phyloP scores from a whole-genome alignment of 2,888 invertebrate species.

The Hypomecis punctinalis region DNA sequence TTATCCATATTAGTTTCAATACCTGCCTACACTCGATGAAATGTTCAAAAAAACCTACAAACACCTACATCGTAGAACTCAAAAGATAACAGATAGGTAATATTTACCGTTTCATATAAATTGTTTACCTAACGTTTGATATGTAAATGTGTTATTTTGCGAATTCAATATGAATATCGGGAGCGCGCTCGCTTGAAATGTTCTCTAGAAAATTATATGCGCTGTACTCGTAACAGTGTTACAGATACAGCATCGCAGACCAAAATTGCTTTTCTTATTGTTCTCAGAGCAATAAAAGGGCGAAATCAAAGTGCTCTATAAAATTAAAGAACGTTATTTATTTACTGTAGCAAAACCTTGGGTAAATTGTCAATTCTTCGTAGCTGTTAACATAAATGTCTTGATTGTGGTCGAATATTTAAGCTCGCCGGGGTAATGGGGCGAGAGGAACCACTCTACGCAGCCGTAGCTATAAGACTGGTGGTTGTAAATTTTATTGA shows the following conservation, averaged over 20 bases:
- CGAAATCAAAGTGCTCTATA: background rate
- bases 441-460: constrained; percentile 17
- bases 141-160: too few species aligned
- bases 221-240: background rate
- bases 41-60: too few species aligned
- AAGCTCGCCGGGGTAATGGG: constrained; percentile 29
- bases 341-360: constrained; percentile 19
- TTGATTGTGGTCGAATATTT: constrained; percentile 22
- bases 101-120: too few species aligned
- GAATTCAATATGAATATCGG: too few species aligned
- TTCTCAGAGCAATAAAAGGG: background rate
- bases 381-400: constrained; percentile 31
- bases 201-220: background rate
- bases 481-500: constrained; percentile 2
- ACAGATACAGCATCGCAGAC: background rate
- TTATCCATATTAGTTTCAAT: too few species aligned
- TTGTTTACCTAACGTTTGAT: too few species aligned
- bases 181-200: too few species aligned
- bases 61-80: too few species aligned
- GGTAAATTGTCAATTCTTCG: constrained; percentile 28
- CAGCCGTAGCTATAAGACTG: constrained; percentile 4
- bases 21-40: too few species aligned
- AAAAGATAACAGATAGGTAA: too few species aligned
- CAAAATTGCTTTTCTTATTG: constrained; percentile 1
- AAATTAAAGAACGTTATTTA: constrained; percentile 14